Conservation (phyloP, 1,140 invertebrate genomes). For the Aphelinus atriplicis region DNA sequence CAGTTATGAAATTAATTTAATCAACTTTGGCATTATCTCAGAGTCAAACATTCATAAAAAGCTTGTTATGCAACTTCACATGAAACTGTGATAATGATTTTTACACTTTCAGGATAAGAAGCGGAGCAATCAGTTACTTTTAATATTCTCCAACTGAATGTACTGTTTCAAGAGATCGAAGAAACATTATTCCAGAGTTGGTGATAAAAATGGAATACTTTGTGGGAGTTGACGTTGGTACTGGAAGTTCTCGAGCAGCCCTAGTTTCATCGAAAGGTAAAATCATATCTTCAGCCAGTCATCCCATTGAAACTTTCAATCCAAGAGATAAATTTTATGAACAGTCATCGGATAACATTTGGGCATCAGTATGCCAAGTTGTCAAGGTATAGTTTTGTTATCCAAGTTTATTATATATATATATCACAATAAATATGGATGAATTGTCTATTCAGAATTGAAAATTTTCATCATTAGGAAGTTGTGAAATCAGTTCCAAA, state of each 20-base stretch:
- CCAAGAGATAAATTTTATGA: constrained; percentile 83
- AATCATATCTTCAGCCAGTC: constrained; percentile 72
- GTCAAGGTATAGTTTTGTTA: constrained; percentile 71
- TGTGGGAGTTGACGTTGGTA: constrained; percentile 94
- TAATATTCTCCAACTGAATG: constrained; percentile 2
- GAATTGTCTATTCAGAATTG: neutral
- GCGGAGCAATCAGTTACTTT: constrained; percentile 39
- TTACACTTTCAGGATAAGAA: constrained; percentile 41
- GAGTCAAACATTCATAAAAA: constrained; percentile 50
- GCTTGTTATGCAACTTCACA: constrained; percentile 38
- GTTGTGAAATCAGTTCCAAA: constrained; percentile 69
- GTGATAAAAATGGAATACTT: constrained; percentile 69
- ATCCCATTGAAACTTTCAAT: constrained; percentile 81
- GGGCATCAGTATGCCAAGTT: constrained; percentile 75
- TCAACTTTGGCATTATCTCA: constrained; percentile 50
- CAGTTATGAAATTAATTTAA: neutral
- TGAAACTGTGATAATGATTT: constrained; percentile 38
- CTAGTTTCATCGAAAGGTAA: constrained; percentile 76
- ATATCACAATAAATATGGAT: constrained; percentile 8
- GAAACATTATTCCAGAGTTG: constrained; percentile 4
- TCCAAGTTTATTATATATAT: neutral
- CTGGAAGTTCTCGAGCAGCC: constrained; percentile 86
- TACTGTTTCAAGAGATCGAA: constrained; percentile 1
- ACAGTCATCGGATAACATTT: constrained; percentile 93
- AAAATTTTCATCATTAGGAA: constrained; percentile 64